These are phyloP conservation scores for Muraenolepis orangiensis DNA, from an alignment of 2,797 vertebrate species.

Conservation along the genomic window DNA sequence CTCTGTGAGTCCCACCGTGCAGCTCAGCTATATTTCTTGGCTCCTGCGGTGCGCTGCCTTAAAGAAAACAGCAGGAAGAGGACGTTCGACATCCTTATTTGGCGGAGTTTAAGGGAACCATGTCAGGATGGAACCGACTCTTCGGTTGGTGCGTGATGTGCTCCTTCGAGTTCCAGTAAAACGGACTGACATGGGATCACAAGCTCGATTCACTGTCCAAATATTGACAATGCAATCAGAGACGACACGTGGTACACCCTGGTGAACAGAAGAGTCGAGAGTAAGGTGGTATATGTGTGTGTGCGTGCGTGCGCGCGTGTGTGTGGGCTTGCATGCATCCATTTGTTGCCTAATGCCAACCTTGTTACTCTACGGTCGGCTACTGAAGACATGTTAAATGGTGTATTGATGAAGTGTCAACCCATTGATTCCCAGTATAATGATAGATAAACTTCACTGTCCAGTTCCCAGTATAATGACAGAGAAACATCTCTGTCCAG, in stretches of 20 bases:
- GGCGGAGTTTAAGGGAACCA: background rate
- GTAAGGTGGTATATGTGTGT: background rate
- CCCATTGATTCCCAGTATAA: background rate
- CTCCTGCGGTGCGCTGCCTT: background rate
- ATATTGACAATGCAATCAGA: background rate
- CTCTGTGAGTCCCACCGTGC: background rate
- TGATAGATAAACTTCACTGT: background rate
- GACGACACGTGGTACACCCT: background rate
- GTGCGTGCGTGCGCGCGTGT: too few relatives aligned
- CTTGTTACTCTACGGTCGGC: too few relatives aligned
- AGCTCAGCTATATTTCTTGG: background rate
- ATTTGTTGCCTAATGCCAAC: too few relatives aligned
- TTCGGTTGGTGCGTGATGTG: too few relatives aligned
- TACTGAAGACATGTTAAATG: too few relatives aligned
- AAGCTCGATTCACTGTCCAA: too few relatives aligned
- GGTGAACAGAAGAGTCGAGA: background rate
- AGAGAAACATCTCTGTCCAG: background rate
- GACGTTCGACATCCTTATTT: background rate
- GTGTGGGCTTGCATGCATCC: too few relatives aligned
- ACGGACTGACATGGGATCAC: too few relatives aligned
- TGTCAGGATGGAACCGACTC: background rate
- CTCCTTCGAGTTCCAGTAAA: too few relatives aligned
- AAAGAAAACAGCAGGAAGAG: background rate
- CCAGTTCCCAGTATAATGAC: background rate
- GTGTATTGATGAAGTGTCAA: too few relatives aligned